Evolutionary conservation across 2,797 vertebrate species (phyloP), one percentile per base, ranked within the genome.

Genomic region (Hyperoplus immaculatus): DNA sequence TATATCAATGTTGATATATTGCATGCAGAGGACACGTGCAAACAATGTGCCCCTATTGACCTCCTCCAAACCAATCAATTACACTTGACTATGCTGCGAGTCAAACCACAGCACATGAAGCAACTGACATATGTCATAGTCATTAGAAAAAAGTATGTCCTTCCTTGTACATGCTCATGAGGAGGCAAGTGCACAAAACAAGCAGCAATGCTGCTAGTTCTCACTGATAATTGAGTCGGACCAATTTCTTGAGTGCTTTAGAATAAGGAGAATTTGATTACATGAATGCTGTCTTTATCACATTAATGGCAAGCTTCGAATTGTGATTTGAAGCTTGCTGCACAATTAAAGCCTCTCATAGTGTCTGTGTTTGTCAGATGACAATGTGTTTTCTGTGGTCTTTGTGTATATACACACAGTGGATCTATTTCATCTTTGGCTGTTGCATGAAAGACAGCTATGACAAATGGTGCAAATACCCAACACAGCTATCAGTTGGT

Each of bases 391-490:
- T 63, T 63, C 63, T 72, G 55, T 58, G 41, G 41, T 53, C 43
- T 57, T 42, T 64, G 63, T 64, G 58, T 43, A 71, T 49, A 54
- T 51, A 29, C 29, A 70, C 84, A 82, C 63, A 72, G 46, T 42
- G 62, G 70, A 79, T 67, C 75, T 71, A 36, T 60, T 75, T 70
- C 6, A 0, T 5, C 72, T 71, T 64, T 58, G 29, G 43, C 72
- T 42, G 8, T 42, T 55, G 60, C 4, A 43, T 59, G 69, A 16
- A 65, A 29, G 64, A 64, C 54, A 70, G 65, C 59, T 60, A 29
- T 65, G 67, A 73, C 77, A 82, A 88, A 87, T 72, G 65, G 65
- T 10, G 59, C 56, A 68, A 65, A 76, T 49, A 73, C 42, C 69
- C 41, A 41, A 78, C 36, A 74, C 61, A 68, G 61, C 57, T 62